These are phyloP conservation scores for Poeciliopsis gracilis DNA, from an alignment of 2,797 vertebrate genomes.

Conservation along the genomic window DNA sequence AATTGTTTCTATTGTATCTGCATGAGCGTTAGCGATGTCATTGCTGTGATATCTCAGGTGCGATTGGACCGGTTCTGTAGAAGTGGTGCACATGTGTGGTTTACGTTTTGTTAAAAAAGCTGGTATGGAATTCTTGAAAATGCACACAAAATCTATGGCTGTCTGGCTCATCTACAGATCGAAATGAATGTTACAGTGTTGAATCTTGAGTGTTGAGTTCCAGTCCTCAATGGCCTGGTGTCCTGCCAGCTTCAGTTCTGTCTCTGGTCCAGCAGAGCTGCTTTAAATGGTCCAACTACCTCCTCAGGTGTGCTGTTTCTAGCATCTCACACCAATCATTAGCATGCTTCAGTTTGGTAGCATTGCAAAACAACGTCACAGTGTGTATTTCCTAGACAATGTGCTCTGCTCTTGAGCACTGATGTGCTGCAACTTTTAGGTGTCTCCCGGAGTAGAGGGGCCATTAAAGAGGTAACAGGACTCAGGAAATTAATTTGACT, in stretches of 20 bases:
- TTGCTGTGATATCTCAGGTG: not conserved
- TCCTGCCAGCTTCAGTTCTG: not conserved
- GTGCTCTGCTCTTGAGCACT: not conserved
- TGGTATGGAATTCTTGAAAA: no score
- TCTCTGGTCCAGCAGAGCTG: not conserved
- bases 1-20: not conserved
- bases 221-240: not conserved
- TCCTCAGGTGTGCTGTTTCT: not conserved
- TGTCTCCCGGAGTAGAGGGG: not conserved
- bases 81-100: not conserved
- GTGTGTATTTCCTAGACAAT: not conserved
- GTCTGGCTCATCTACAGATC: not conserved
- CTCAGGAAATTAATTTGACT: constrained; percentile 1
- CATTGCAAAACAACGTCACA: not conserved
- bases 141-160: not conserved
- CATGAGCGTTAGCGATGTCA: not conserved
- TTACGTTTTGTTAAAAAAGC: no score
- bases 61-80: not conserved
- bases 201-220: not conserved
- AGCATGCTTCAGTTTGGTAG: not conserved
- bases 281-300: not conserved
- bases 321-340: not conserved
- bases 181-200: not conserved
- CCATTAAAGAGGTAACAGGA: constrained; percentile 11
- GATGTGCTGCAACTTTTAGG: not conserved